Evolutionary conservation across 2,888 invertebrate genomes (phyloP), one percentile per base, ranked within the genome.

Genomic region (Tetragonisca angustula): DNA sequence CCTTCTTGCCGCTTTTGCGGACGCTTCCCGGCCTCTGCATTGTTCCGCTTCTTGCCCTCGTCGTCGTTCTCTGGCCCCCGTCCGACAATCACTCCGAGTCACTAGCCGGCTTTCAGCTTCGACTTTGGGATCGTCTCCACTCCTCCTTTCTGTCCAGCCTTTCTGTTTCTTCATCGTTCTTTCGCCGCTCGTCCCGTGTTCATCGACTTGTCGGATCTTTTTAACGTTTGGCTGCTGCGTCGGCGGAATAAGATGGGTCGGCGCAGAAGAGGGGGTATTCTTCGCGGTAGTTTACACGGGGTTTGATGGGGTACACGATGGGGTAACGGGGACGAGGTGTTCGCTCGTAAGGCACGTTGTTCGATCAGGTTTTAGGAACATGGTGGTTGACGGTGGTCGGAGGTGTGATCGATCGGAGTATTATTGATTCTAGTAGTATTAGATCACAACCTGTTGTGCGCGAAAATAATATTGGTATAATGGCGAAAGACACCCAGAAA

Each of bases 41-140:
- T 93, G 91, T 91, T 92, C 79, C 87, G 86, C 84, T 92, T 92
- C 91, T 92, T 92, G 89, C 79, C 36, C 9, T 9, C 36, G 36
- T 36, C 36, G 36, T 43, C 21, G 27, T 32, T 65, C 68, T 56
- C 86, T 68, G 32, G 11, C 79, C 81, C 52, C 65, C 61, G 43
- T 9, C 61, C 24, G 24, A 17, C 27, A 4, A 61, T 27, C 17
- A 61, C 27, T 61, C 61, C 24, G 61, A 27, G 24, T 27, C 81
- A 80, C 52, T 65, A 67, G 61, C 24, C 64, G 67, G 43, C 43
- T 80, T 77, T 81, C 82, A 67, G 27, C 68, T 76, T 72, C 72
- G 71, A 61, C 36, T 59, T 21, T 6, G 59, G n/a, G 24, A 54
- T 43, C 24, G n/a, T 36, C n/a, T 59, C 21, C 43, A 9, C 43